phyloP scores from a whole-genome alignment of 2,888 invertebrate species.

The Dichetophora obliterata region DNA sequence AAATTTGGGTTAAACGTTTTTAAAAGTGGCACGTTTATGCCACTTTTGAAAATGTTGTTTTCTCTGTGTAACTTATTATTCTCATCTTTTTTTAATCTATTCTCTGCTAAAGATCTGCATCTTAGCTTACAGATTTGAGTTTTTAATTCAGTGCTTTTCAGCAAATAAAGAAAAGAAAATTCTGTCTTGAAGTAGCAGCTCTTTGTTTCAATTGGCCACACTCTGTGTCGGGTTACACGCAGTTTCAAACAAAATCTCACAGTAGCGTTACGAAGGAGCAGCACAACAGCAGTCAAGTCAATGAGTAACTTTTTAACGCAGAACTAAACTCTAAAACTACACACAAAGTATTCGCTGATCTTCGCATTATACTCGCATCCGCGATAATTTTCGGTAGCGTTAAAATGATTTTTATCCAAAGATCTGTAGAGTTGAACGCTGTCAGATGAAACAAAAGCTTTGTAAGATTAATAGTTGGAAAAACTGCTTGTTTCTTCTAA shows the following conservation, averaged over 20 bases:
- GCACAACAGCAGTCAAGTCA: conserved; percentile 5
- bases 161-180: background rate
- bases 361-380: background rate
- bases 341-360: background rate
- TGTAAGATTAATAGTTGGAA: conserved; percentile 25
- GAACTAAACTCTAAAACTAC: conserved; percentile 12
- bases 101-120: too few species aligned
- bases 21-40: too few species aligned
- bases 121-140: too few species aligned
- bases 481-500: conserved; percentile 15
- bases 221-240: background rate
- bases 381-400: conserved; percentile 35
- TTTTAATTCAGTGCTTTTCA: too few species aligned
- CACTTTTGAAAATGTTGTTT: too few species aligned
- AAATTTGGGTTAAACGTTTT: too few species aligned
- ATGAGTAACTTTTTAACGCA: conserved; percentile 20
- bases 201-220: conserved; percentile 16
- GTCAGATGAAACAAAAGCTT: conserved; percentile 9
- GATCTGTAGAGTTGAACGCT: background rate
- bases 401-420: conserved; percentile 18
- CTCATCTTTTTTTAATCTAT: too few species aligned
- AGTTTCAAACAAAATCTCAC: conserved; percentile 3
- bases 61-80: too few species aligned
- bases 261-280: conserved; percentile 7
- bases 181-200: background rate